Evolutionary conservation across 2,113 vertebrate genomes (phyloP), one percentile per base, ranked within the genome.

Genomic region (Chaenogobius annularis): DNA sequence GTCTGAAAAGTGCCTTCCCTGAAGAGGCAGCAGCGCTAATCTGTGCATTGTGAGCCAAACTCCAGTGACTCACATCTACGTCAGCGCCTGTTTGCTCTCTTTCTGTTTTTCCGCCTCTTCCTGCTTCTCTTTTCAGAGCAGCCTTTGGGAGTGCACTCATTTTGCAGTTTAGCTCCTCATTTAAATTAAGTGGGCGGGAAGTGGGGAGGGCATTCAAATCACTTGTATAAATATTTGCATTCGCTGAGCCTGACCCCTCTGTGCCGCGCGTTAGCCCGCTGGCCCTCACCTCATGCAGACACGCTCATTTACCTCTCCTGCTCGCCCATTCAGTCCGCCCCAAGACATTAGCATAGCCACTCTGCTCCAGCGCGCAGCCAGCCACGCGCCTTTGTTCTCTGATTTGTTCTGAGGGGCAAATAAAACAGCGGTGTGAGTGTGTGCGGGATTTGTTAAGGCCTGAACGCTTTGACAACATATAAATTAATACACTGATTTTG

Each of bases 141-240:
- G 90, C 92, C 88, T 92, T 83, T 48, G 91, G 91, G 88, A 91
- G 85, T 91, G 76, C 84, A 91, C 92, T 85, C 81, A 76, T 86
- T 92, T 93, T 89, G 82, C 85, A 92, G 83, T 90, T 87, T 83
- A 86, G 88, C 80, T 88, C 81, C 82, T 88, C 87, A 88, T 92
- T 92, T 92, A 87, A 93, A 92, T 92, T 87, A 80, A 77, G 92
- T 92, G 91, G 91, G 91, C 74, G 86, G 90, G 83, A 90, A 85
- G 85, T 71, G 77, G 84, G 86, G 79, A 86, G 88, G 86, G 87
- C 84, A 84, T 89, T 92, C 92, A 87, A 93, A 93, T 92, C 87
- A 85, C 89, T 93, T 92, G 87, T 86, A 90, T 93, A 93, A 93
- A 93, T 94, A 92, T 94, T 93, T 94, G 88, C 89, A 85, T 91